Evolutionary conservation across 1,140 invertebrate genomes (phyloP).

Genomic region (Drosophila rufa): DNA sequence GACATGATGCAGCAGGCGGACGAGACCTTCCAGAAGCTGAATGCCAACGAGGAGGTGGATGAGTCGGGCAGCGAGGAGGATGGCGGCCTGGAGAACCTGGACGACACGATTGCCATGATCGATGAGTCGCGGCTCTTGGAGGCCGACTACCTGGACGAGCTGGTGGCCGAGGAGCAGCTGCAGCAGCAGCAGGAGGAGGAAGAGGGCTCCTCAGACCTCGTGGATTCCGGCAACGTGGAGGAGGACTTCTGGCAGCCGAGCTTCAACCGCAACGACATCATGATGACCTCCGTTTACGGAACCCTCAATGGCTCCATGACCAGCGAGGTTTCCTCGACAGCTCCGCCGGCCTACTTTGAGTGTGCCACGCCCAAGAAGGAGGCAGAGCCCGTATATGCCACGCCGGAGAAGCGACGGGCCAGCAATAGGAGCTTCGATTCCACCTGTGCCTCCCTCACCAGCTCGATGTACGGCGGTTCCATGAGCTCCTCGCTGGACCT

Average conservation of each 20-base stretch:
- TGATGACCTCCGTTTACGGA: slow-evolving; percentile 84
- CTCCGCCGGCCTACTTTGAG: slow-evolving; percentile 20
- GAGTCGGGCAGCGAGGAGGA: slow-evolving; percentile 49
- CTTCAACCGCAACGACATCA: slow-evolving; percentile 75
- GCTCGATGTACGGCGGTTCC: slow-evolving; percentile 75
- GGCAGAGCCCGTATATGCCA: slow-evolving; percentile 69
- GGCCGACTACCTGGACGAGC: slow-evolving; percentile 77
- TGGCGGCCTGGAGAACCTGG: slow-evolving; percentile 16
- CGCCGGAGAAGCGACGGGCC: slow-evolving; percentile 78
- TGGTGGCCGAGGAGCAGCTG: slow-evolving; percentile 56
- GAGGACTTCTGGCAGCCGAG: slow-evolving; percentile 74
- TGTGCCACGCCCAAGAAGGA: slow-evolving; percentile 48
- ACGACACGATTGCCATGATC: slow-evolving; percentile 74
- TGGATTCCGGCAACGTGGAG: slow-evolving; percentile 62
- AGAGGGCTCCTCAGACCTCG: slow-evolving; percentile 40
- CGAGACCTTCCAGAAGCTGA: slow-evolving; percentile 76
- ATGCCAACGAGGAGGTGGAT: slow-evolving; percentile 45
- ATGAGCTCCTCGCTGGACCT: slow-evolving; percentile 79
- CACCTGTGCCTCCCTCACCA: slow-evolving; percentile 72
- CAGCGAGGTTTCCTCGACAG: slow-evolving; percentile 51
- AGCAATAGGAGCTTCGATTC: slow-evolving; percentile 81
- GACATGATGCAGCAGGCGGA: slow-evolving; percentile 82
- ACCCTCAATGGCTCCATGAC: slow-evolving; percentile 73
- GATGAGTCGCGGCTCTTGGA: slow-evolving; percentile 79
- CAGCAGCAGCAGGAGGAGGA: slow-evolving; percentile 33